Base-by-base conservation (phyloP, 2,888 invertebrate species). In the Pterostichus madidus region DNA sequence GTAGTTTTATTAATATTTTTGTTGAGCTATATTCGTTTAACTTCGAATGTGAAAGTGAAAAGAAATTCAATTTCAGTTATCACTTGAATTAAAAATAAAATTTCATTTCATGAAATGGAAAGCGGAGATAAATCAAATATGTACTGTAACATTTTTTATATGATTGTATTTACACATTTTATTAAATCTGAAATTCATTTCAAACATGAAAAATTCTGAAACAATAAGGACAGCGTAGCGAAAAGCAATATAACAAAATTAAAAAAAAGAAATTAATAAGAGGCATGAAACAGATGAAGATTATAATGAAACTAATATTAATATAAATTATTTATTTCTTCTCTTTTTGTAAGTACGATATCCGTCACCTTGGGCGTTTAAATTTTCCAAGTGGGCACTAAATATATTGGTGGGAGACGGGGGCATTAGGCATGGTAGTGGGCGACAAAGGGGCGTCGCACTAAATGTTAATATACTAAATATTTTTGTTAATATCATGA, bases 151-250 rank as follows among this genome's bases (percentile, higher is more conserved):
- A 64, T 64, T 64, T 64, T 64, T 64, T 32, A 64, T 64, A 64
- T 32, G 64, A 64, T 64, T 64, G 32, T 64, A 64, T 64, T 64
- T 64, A 35, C 64, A 64, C 64, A 64, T 64, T 64, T 64, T 64
- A 64, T 64, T 64, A 64, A 64, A 64, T 7, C 64, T 64, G 35
- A n/a, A 64, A 64, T 64, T 64, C 35, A 35, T 64, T 64, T 35
- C 64, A 64, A 64, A 64, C 64, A 64, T 24, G 64, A 61, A 35
- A 64, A 35, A 32, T 35, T 32, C n/a, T 11, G 64, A 64, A 13
- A 64, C 35, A 64, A 64, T 64, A 64, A 64, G 32, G n/a, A n/a
- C n/a, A n/a, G n/a, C 32, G 35, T 13, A 35, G n/a, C 35, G 64
- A 13, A 64, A 64, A 64, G 35, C 32, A 64, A 64, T 64, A 35